Evolutionary conservation across 2,797 vertebrate species (phyloP).

Genomic region (Myripristis murdjan): DNA sequence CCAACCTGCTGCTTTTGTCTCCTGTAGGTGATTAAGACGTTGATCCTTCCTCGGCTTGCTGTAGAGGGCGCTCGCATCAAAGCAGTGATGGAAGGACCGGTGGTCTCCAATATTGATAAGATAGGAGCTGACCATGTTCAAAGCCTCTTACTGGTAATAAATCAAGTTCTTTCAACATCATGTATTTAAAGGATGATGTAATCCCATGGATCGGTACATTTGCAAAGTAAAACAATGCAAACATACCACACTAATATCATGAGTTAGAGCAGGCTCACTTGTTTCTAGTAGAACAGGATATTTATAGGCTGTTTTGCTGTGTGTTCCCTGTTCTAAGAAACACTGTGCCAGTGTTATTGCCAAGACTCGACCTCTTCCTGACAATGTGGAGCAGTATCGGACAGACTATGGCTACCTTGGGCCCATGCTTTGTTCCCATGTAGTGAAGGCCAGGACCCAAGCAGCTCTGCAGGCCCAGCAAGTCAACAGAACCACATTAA

Average conservation of each 20-base stretch:
- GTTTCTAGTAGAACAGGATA: too few relatives aligned
- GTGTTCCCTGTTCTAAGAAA: slow-evolving; percentile 74
- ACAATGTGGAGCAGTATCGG: slow-evolving; percentile 91
- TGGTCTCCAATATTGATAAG: slow-evolving; percentile 94
- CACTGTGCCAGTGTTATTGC: slow-evolving; percentile 89
- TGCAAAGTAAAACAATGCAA: neutral
- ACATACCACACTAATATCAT: neutral
- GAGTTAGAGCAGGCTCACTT: neutral
- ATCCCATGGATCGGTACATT: neutral
- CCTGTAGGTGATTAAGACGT: slow-evolving; percentile 93
- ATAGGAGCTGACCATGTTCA: slow-evolving; percentile 97
- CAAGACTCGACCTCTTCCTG: slow-evolving; percentile 86
- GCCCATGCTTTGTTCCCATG: slow-evolving; percentile 92
- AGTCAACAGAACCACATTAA: slow-evolving; percentile 94
- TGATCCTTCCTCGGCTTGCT: slow-evolving; percentile 91
- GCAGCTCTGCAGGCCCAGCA: slow-evolving; percentile 94
- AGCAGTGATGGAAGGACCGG: slow-evolving; percentile 89
- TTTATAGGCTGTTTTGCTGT: too few relatives aligned
- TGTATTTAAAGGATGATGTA: neutral
- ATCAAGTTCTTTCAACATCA: neutral
- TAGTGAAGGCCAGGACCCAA: slow-evolving; percentile 93
- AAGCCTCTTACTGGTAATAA: slow-evolving; percentile 91
- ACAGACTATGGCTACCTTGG: slow-evolving; percentile 92
- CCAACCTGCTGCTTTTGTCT: slow-evolving; percentile 15
- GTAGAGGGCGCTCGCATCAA: slow-evolving; percentile 92